phyloP scores from a whole-genome alignment of 2,888 invertebrate species.

The Omphaloscelis lunosa region DNA sequence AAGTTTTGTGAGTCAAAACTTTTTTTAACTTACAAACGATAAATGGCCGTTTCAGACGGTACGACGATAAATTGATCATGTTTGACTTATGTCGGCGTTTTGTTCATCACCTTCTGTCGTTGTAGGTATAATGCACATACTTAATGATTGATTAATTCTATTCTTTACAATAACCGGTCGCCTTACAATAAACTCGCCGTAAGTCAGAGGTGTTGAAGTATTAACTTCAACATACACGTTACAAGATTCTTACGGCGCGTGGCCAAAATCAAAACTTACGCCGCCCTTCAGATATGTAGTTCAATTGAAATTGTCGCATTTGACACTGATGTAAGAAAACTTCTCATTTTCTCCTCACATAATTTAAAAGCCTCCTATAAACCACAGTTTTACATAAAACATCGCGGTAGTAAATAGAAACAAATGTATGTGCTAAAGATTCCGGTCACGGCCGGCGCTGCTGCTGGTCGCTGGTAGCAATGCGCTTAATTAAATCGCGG shows the following conservation, averaged over 20 bases:
- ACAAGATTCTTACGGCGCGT: no score
- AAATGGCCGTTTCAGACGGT: background rate
- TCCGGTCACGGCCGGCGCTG: conserved; percentile 37
- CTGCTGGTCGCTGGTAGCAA: conserved; percentile 42
- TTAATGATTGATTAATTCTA: background rate
- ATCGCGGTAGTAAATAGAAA: conserved; percentile 38
- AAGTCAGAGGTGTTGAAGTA: background rate
- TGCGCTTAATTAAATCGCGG: conserved; percentile 41
- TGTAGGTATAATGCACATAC: background rate
- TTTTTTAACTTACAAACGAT: conserved; percentile 1
- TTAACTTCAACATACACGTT: background rate
- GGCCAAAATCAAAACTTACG: no score
- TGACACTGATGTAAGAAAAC: background rate
- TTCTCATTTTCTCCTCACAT: background rate
- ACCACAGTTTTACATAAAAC: conserved; percentile 5
- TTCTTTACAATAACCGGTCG: no score
- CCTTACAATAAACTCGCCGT: background rate
- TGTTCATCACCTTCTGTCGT: background rate
- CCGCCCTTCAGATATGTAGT: background rate
- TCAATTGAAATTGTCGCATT: background rate
- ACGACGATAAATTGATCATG: background rate
- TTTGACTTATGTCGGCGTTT: background rate
- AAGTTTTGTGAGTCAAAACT: conserved; percentile 11
- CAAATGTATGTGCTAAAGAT: conserved; percentile 37
- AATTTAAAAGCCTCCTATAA: background rate